phyloP scores from a whole-genome alignment of 2,113 vertebrate genomes.

The Cephalopholis sonnerati region DNA sequence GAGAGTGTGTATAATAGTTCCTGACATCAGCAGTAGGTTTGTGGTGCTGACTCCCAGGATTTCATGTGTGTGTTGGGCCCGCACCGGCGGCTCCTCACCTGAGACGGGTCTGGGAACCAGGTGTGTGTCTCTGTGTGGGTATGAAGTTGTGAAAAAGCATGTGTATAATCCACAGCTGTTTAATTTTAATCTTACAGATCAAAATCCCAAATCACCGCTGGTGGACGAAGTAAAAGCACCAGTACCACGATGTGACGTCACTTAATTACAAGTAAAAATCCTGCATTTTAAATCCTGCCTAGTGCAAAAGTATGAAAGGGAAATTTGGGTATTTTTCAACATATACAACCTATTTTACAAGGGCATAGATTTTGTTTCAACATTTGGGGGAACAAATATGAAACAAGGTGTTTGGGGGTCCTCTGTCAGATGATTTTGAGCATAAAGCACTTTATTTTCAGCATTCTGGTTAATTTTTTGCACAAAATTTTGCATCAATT shows the following conservation, averaged over 20 bases:
- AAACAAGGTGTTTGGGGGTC: too few species aligned
- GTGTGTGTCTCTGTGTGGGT: conserved; percentile 25
- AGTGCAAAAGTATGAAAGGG: too few species aligned
- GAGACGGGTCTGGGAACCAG: conserved; percentile 29
- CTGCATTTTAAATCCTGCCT: too few species aligned
- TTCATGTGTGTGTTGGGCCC: conserved; percentile 49
- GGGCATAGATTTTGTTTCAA: too few species aligned
- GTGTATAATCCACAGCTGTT: not conserved
- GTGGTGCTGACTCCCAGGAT: conserved; percentile 69
- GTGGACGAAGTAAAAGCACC: not conserved
- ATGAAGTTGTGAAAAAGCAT: not conserved
- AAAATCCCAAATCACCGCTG: too few species aligned
- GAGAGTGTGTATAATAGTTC: conserved; percentile 60
- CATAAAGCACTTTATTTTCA: too few species aligned
- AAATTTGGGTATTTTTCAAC: too few species aligned
- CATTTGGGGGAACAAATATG: too few species aligned
- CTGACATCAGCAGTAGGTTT: conserved; percentile 71
- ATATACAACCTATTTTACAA: too few species aligned
- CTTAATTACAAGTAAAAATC: not conserved
- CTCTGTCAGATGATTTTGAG: too few species aligned
- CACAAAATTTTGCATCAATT: too few species aligned
- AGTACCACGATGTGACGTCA: not conserved
- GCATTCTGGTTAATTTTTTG: too few species aligned
- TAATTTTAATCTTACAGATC: not conserved
- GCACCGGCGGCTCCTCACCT: conserved; percentile 49